Conservation (phyloP, 2,888 invertebrate species). For the Phyllotreta striolata region DNA sequence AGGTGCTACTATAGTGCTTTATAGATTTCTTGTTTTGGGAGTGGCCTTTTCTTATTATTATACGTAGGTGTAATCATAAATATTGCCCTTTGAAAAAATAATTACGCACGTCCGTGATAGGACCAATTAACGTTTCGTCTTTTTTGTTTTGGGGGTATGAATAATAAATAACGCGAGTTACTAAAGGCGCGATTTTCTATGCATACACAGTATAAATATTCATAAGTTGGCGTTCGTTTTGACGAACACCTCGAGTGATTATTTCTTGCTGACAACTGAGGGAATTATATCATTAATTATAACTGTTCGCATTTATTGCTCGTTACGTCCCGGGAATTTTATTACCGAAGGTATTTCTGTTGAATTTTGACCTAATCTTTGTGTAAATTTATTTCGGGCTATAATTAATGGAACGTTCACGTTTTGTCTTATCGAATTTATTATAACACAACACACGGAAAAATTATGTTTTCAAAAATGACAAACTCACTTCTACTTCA, state of each 20-base stretch:
- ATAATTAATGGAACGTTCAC: too few relatives aligned
- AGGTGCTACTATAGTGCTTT: too few relatives aligned
- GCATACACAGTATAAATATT: constrained; percentile 58
- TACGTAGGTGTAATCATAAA: constrained; percentile 1
- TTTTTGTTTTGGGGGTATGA: constrained; percentile 42
- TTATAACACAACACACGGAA: background rate
- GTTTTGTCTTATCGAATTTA: too few relatives aligned
- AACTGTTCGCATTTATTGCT: constrained; percentile 23
- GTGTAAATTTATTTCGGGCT: too few relatives aligned
- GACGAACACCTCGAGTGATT: constrained; percentile 58
- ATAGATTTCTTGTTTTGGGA: too few relatives aligned
- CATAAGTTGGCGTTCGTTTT: constrained; percentile 55
- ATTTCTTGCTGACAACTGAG: constrained; percentile 54
- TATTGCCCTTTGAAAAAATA: constrained; percentile 12
- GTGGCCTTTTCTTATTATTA: too few relatives aligned
- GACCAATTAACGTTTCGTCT: constrained; percentile 49
- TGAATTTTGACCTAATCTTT: constrained; percentile 2
- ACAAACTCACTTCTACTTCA: constrained; percentile 7
- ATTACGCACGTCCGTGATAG: constrained; percentile 34
- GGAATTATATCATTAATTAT: constrained; percentile 38
- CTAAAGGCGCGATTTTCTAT: constrained; percentile 58
- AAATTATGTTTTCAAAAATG: constrained; percentile 13
- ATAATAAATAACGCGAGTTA: constrained; percentile 51
- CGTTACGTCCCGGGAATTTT: constrained; percentile 18
- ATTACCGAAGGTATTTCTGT: background rate